Evolutionary conservation across 2,888 invertebrate genomes (phyloP).

Genomic region (Cheilosia grossa): DNA sequence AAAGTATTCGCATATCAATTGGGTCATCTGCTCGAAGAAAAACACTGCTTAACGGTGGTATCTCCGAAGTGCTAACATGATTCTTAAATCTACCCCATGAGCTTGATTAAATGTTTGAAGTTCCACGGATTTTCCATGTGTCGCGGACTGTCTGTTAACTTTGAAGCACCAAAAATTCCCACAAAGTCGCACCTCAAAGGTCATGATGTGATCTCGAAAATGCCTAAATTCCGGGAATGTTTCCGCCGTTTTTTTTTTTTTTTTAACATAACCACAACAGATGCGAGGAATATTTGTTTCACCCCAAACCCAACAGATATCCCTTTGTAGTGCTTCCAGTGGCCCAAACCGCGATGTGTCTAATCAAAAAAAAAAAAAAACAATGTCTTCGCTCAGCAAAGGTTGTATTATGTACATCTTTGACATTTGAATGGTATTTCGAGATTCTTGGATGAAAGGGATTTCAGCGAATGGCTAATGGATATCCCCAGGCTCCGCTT

Average conservation of each 20-base stretch:
- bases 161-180: not conserved
- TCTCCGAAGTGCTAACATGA: too few species aligned
- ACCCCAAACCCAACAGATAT: conserved; percentile 29
- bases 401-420: not conserved
- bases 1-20: too few species aligned
- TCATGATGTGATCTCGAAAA: conserved; percentile 17
- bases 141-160: not conserved
- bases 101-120: too few species aligned
- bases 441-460: not conserved
- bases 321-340: conserved; percentile 6
- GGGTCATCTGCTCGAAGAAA: too few species aligned
- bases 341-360: not conserved
- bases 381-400: not conserved
- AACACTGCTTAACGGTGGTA: too few species aligned
- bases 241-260: not conserved
- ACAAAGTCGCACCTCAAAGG: conserved; percentile 27
- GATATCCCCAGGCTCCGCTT: not conserved
- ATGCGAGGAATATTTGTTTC: conserved; percentile 17
- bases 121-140: not conserved
- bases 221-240: conserved; percentile 29
- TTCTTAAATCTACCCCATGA: too few species aligned
- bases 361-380: conserved; percentile 4
- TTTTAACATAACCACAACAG: conserved; percentile 28
- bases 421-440: conserved; percentile 25
- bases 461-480: not conserved